Percentiles rank a stretch among this genome's conserved stretches.
These are phyloP conservation scores for Nephila pilipes DNA, from an alignment of 1,140 invertebrate species.

Conservation along the genomic window DNA sequence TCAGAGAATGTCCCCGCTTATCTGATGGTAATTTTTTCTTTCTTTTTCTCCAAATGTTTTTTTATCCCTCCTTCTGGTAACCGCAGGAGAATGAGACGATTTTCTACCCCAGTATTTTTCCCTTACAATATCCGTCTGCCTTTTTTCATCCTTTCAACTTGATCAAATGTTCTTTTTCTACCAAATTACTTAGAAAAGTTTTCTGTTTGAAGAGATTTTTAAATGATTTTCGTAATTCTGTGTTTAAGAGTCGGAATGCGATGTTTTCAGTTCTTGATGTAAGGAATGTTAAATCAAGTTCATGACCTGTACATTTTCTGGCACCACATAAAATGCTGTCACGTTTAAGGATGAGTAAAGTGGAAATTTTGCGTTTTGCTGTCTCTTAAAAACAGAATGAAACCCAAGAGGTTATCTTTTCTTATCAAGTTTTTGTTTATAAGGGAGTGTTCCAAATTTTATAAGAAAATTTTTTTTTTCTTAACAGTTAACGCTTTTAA, in stretches of 20 bases:
- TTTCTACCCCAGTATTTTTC: background rate
- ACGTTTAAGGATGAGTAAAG: background rate
- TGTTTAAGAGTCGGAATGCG: constrained; percentile 25
- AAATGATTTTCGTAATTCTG: constrained; percentile 30
- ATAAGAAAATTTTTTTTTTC: no score
- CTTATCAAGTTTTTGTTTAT: no score
- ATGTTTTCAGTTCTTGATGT: background rate
- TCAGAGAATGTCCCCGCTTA: constrained; percentile 40
- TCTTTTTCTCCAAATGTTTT: background rate
- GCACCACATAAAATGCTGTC: constrained; percentile 15
- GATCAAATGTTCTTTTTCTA: background rate
- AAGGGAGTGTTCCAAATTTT: no score
- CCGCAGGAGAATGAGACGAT: background rate
- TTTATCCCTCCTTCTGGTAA: background rate
- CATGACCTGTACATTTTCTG: no score
- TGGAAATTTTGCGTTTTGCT: background rate
- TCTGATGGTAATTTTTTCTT: constrained; percentile 1
- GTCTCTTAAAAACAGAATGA: background rate
- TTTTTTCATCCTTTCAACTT: background rate
- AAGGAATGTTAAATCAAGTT: background rate
- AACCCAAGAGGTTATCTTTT: background rate
- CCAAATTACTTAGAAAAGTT: constrained; percentile 49
- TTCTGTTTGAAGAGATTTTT: constrained; percentile 17
- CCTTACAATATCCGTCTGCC: background rate
- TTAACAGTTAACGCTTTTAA: no score